Evolutionary conservation across 2,888 invertebrate species (phyloP), one percentile per base, ranked within the genome.

Genomic region (Leptopterna dolabrata): DNA sequence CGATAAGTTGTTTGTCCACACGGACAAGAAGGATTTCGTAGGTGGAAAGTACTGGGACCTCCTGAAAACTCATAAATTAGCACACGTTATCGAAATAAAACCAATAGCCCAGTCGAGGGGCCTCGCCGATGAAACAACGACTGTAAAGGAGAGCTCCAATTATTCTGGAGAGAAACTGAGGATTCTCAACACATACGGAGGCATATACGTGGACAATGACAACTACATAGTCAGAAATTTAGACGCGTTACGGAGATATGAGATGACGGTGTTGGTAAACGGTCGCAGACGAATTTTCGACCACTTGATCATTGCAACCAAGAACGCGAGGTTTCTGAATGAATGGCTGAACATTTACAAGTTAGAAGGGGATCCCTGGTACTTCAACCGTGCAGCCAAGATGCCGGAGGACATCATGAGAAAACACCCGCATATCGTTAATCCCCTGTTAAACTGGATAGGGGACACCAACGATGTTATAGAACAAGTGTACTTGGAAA

Each of bases 371-470:
- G 78, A 89, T 71, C 86, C 89, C 45, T 91, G 91, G 91, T 92
- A 92, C 88, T 92, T 92, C 89, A 92, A 92, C 90, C 92, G 91
- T 6, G 92, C 92, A 6, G 91, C 91, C 71, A 89, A 24, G 24
- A 4, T 92, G 92, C 2, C 78, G 2, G 78, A 78, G 91, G 24
- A 92, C 92, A 1, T 92, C 29, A 90, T 92, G n/a, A 88, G 90
- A 71, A 89, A 90, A 24, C 88, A 90, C 30, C 92, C 92, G 7
- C 88, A 90, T 51, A 89, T 92, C 24, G 91, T 91, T 2, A 91
- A 92, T 87, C 90, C 91, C 14, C 91, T 91, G 13, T 90, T 90
- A 36, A 89, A 89, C 29, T 88, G 90, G 27, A 91, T 92, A 88
- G 92, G 92, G 4, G 91, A 91, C 0, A 91, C 91, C 88, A 88